Conservation (phyloP, 1,140 invertebrate species). For the Atta texana region DNA sequence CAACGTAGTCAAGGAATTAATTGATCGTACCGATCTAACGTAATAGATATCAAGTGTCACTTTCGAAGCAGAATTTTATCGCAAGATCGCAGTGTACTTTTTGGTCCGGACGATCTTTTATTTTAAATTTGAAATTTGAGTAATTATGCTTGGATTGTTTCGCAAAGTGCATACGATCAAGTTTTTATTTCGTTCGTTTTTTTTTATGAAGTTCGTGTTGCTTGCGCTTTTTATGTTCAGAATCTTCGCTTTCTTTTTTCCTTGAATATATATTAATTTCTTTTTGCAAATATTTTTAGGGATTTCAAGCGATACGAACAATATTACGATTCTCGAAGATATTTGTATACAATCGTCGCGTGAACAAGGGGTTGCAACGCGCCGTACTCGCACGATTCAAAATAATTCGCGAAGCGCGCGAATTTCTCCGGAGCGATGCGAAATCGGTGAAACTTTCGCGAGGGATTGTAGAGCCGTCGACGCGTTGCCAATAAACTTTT, state of each 20-base stretch:
- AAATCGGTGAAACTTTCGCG: background rate
- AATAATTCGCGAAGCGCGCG: background rate
- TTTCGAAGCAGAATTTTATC: background rate
- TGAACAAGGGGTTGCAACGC: background rate
- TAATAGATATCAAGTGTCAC: background rate
- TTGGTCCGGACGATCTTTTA: background rate
- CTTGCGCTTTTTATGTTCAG: background rate
- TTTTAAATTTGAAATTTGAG: background rate
- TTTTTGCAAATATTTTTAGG: no score
- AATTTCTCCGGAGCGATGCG: background rate
- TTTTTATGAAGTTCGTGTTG: background rate
- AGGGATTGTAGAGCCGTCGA: no score
- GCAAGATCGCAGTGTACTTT: background rate
- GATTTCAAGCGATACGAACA: no score
- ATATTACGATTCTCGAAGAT: no score
- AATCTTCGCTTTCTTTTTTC: background rate
- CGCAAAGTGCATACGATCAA: background rate
- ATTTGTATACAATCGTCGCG: no score
- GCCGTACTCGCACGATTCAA: background rate
- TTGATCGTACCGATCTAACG: background rate
- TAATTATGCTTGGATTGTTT: background rate
- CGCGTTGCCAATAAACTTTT: background rate
- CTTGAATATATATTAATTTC: no score
- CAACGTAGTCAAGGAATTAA: slow-evolving; percentile 8
- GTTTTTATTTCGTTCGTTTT: background rate